Conservation (phyloP, 1,140 invertebrate genomes). For the Charaxes varanes region DNA sequence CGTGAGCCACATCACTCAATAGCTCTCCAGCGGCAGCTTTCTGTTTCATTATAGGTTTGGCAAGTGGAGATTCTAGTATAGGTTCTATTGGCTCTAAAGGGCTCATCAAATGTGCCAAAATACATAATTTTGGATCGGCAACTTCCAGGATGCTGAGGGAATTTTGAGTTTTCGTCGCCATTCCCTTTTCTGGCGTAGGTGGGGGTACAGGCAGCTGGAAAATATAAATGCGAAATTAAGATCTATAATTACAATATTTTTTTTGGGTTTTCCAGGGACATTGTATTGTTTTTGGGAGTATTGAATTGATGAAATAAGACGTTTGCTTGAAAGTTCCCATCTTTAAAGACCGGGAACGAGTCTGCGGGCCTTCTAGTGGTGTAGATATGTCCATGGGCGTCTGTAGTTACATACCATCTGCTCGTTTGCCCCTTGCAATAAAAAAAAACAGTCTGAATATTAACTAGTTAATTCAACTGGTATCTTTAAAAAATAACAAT, state of each 20-base stretch:
- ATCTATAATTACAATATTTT: not conserved
- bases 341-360: no score
- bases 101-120: conserved; percentile 91
- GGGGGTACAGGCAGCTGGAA: conserved; percentile 72
- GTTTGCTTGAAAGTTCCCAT: no score
- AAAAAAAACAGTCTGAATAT: no score
- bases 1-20: conserved; percentile 82
- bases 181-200: conserved; percentile 76
- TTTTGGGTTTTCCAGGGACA: not conserved
- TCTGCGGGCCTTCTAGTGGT: no score
- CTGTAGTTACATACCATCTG: no score
- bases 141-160: conserved; percentile 87
- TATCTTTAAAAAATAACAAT: no score
- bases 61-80: conserved; percentile 86
- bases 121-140: conserved; percentile 90
- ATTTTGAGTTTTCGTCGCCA: conserved; percentile 73
- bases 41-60: conserved; percentile 85
- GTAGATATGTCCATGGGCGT: no score
- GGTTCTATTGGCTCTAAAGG: conserved; percentile 88
- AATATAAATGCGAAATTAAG: not conserved
- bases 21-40: conserved; percentile 85
- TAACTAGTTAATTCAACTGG: no score
- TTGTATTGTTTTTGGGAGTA: no score
- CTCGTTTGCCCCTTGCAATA: no score
- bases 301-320: no score